Evolutionary conservation across 1,140 invertebrate species (phyloP).

Genomic region (Frieseomelitta varia): DNA sequence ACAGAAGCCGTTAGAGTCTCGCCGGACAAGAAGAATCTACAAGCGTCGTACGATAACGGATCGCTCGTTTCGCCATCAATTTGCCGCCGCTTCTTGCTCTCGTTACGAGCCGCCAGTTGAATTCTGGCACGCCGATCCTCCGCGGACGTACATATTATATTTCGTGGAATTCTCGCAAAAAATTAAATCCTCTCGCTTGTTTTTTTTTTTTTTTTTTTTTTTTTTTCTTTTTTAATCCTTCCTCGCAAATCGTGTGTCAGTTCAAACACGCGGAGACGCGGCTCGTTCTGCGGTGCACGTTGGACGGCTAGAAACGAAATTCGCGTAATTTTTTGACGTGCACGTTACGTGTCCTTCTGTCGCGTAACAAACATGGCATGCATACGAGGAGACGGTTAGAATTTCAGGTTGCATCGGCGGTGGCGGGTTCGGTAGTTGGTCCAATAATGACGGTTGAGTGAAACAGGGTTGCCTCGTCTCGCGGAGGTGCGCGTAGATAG

Average conservation of each 20-base stretch:
- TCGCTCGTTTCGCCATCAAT: conserved; percentile 31
- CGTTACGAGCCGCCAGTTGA: conserved; percentile 24
- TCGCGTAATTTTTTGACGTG: background rate
- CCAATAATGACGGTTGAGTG: conserved; percentile 6
- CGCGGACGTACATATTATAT: background rate
- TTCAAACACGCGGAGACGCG: background rate
- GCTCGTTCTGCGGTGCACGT: background rate
- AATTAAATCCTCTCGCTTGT: background rate
- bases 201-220: too few species aligned
- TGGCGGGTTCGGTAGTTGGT: background rate
- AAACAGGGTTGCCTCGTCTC: background rate
- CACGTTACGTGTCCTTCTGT: background rate
- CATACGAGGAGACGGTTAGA: too few species aligned
- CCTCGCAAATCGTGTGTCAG: background rate
- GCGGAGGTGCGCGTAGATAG: background rate
- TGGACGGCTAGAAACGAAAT: conserved; percentile 1
- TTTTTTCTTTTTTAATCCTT: too few species aligned
- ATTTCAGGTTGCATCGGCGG: background rate
- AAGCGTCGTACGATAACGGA: conserved; percentile 35
- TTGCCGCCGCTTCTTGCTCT: conserved; percentile 10
- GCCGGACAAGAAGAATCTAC: conserved; percentile 30
- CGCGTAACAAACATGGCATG: background rate
- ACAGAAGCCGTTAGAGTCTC: conserved; percentile 49
- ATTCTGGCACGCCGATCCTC: background rate
- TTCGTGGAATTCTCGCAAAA: background rate